Evolutionary conservation across 2,888 invertebrate genomes (phyloP), one percentile per base, ranked within the genome.

Genomic region (Caenorhabditis wallacei): DNA sequence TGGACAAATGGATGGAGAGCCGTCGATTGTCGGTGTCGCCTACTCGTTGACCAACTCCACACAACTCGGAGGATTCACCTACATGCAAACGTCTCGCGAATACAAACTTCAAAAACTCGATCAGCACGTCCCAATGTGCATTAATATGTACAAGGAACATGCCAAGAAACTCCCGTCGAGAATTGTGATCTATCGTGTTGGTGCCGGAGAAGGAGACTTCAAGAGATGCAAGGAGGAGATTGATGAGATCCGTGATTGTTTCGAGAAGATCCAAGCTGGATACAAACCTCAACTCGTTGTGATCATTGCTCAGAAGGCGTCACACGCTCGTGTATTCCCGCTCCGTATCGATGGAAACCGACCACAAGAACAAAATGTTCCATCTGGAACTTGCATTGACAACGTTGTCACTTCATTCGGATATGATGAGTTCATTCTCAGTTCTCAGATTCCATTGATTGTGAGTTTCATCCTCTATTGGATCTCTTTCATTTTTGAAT

Each of bases 1-100:
- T 11, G 57, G 61, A 5, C 51, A 56, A 43, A 70, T 70, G 30
- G 75, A 76, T 24, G 76, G 79, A 18, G 80, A 84, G 16, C 85
- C 85, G 22, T 85, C 87, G 20, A 74, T 85, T n/a, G 85, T 87
- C 22, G 87, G 85, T n/a, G 78, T 82, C 26, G 35, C 74, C 8
- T 84, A 80, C 30, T 74, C 79, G 20, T 13, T 74, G 56, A 40
- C 18, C 1, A 37, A 70, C 11, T 53, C 75, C 0, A 63, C 68
- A 7, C 54, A 59, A n/a, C 69, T 82, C 40, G 82, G 82, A 35
- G 82, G 82, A 10, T 78, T 59, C 63, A 61, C 37, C n/a, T 82
- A 78, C 24, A 20, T 72, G 22, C 82, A 82, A 43, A 69, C 68
- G 2, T 40, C 46, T 8, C 53, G 56, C 24, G 78, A 82, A 35